Conservation (phyloP, 2,113 vertebrate genomes). For the Cryptoleucopteryx plumbea region DNA sequence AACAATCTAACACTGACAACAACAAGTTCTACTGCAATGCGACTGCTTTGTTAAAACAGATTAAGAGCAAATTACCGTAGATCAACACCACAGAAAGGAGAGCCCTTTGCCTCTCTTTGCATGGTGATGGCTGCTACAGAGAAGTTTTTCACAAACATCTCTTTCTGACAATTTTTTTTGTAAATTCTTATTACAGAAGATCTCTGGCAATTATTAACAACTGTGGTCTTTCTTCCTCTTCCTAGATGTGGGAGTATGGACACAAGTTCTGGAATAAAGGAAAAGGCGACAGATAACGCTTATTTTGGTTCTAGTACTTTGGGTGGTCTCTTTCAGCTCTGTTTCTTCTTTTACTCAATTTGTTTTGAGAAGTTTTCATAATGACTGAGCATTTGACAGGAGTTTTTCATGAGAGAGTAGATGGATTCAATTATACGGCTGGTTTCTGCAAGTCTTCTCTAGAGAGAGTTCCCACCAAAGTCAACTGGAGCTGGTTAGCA, state of each 20-base stretch:
- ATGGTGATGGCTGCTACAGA: neutral
- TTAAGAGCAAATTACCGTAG: conserved; percentile 36
- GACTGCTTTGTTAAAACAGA: conserved; percentile 17
- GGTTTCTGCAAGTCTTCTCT: neutral
- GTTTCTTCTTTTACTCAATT: neutral
- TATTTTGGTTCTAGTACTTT: neutral
- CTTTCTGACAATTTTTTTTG: neutral
- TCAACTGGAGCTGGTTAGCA: neutral
- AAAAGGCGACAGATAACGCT: neutral
- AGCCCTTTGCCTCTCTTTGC: conserved; percentile 33
- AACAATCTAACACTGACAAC: conserved; percentile 33
- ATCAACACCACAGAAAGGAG: conserved; percentile 24
- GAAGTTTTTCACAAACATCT: neutral
- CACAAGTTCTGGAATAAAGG: neutral
- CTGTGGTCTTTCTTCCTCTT: neutral
- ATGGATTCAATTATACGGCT: neutral
- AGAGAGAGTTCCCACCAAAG: neutral
- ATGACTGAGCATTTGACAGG: neutral
- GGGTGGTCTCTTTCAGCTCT: conserved; percentile 33
- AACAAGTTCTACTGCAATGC: conserved; percentile 16
- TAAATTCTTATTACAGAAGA: neutral
- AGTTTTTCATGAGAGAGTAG: neutral
- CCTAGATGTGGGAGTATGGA: neutral
- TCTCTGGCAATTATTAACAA: conserved; percentile 2
- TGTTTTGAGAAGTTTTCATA: neutral